These are phyloP conservation scores for Brenthis daphne DNA, from an alignment of 2,888 invertebrate species.

Conservation along the genomic window DNA sequence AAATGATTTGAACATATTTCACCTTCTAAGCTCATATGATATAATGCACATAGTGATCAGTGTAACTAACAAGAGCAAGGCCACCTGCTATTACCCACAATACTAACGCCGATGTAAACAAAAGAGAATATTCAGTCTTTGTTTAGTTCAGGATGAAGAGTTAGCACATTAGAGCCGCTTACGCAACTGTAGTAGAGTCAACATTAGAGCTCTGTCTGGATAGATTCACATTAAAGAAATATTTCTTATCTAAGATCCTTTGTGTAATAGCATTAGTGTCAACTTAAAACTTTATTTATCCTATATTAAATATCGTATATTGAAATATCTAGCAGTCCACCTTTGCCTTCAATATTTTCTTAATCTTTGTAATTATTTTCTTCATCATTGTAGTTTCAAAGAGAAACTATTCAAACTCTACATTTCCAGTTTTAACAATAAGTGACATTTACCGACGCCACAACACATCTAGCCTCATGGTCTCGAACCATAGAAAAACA, in stretches of 20 bases:
- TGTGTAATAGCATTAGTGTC: too few relatives aligned
- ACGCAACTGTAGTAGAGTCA: constrained; percentile 31
- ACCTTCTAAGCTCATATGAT: neutral
- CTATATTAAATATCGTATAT: too few relatives aligned
- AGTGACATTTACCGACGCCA: too few relatives aligned
- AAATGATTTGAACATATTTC: neutral
- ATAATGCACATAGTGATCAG: constrained; percentile 8
- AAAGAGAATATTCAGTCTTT: constrained; percentile 48
- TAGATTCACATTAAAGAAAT: neutral
- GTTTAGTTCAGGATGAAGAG: constrained; percentile 60
- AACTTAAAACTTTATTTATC: too few relatives aligned
- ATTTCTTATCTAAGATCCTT: neutral
- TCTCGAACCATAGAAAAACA: too few relatives aligned
- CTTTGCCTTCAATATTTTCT: too few relatives aligned
- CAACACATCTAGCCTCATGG: too few relatives aligned
- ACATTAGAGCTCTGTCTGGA: constrained; percentile 6
- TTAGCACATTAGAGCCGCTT: constrained; percentile 61
- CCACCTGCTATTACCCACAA: constrained; percentile 36
- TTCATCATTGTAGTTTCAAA: too few relatives aligned
- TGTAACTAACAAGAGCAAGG: constrained; percentile 22
- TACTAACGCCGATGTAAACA: constrained; percentile 28
- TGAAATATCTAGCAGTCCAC: too few relatives aligned
- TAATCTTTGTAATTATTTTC: too few relatives aligned
- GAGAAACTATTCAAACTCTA: too few relatives aligned
- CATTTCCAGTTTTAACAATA: too few relatives aligned